Conservation (phyloP, 2,797 vertebrate species). For the Orientallactaga sibirica region DNA sequence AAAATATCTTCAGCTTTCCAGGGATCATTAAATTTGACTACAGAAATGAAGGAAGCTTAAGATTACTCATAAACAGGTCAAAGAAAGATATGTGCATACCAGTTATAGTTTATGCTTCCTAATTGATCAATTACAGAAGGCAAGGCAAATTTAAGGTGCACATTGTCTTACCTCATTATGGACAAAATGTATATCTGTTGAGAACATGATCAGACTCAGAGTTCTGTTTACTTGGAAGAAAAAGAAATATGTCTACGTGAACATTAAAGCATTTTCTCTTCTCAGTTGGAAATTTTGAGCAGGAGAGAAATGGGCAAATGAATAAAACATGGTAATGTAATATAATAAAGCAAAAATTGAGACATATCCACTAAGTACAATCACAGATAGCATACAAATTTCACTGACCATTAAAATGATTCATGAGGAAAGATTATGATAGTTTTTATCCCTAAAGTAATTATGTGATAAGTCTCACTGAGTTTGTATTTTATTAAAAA, state of each 20-base stretch:
- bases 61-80: conserved; percentile 76
- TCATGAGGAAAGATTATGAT: conserved; percentile 70
- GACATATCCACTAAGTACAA: conserved; percentile 67
- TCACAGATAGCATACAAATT: conserved; percentile 62
- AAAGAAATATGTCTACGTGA: conserved; percentile 52
- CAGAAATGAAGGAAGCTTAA: conserved; percentile 76
- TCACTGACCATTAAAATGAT: conserved; percentile 69
- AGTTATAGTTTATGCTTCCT: conserved; percentile 62
- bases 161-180: conserved; percentile 50
- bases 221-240: conserved; percentile 61
- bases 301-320: conserved; percentile 70
- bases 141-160: conserved; percentile 68
- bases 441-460: conserved; percentile 80
- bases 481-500: conserved; percentile 78
- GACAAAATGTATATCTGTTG: conserved; percentile 49
- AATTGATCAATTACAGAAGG: conserved; percentile 65
- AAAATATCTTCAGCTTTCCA: conserved; percentile 77
- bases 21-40: conserved; percentile 76
- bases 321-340: conserved; percentile 81
- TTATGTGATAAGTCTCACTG: conserved; percentile 72
- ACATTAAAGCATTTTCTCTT: conserved; percentile 68
- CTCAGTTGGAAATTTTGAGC: conserved; percentile 66
- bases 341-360: conserved; percentile 75
- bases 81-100: conserved; percentile 61
- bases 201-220: conserved; percentile 65